Evolutionary conservation across 2,888 invertebrate species (phyloP), one percentile per base, ranked within the genome.

Genomic region (Xanthorhoe spadicearia): DNA sequence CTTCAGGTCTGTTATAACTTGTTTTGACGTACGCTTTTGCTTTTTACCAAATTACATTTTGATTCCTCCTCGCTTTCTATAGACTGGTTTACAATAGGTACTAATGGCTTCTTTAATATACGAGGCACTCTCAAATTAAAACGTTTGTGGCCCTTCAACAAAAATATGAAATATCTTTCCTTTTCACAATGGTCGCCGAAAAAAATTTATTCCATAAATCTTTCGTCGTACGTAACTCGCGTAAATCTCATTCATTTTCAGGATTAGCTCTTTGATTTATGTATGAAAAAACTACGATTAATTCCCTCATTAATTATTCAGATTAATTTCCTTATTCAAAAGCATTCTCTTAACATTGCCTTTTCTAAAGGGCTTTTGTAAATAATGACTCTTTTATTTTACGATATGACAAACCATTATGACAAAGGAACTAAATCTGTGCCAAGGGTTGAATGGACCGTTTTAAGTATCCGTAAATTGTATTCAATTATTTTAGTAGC

Each of bases 41-140:
- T 78, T 81, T 83, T 83, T 80, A 79, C 73, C 64, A 82, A 82
- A 86, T 85, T 83, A 80, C 75, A 78, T 83, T 86, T 83, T 79
- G 77, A 83, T 81, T 80, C 73, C 70, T 72, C 70, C 74, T 66
- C 64, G 72, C 74, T 59, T 59, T 68, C 57, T 69, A 57, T 69
- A 67, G 76, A 78, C 74, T 72, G 73, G 71, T 77, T 77, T 77
- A 73, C 70, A 75, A 74, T 79, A 64, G 53, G 23, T 83, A 80
- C 77, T 83, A 82, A 87, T 83, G 80, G 77, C 69, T 74, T 77
- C 74, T 79, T 75, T 83, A 81, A 84, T 84, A 82, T 79, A 67
- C 66, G 69, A 70, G 68, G 75, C 71, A 68, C 77, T 71, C 70
- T 77, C 74, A 77, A 81, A 82, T 77, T 67, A 72, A 73, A 78